Percentiles rank a stretch among this genome's conserved stretches.
These are phyloP conservation scores for Atherinosoma microstoma DNA, from an alignment of 2,797 vertebrate species.

Conservation along the genomic window DNA sequence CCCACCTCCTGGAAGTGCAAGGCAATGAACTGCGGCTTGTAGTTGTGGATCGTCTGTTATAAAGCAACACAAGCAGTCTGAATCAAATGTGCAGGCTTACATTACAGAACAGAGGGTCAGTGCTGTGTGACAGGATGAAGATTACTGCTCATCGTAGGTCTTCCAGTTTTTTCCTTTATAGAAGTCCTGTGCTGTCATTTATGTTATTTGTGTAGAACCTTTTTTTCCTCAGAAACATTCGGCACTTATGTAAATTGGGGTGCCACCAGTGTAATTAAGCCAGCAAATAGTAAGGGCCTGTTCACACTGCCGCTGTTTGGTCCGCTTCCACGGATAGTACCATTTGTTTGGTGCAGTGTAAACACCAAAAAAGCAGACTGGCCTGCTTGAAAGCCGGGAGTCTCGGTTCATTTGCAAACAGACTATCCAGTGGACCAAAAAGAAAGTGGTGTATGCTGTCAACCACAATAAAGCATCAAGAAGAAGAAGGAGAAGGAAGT, in stretches of 20 bases:
- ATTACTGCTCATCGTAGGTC: slow-evolving; percentile 15
- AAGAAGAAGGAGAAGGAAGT: too few relatives aligned
- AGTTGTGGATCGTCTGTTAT: slow-evolving; percentile 77
- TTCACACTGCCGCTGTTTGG: too few relatives aligned
- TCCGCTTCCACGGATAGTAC: too few relatives aligned
- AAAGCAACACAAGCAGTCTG: slow-evolving; percentile 20
- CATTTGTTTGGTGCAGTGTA: too few relatives aligned
- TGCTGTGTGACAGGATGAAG: slow-evolving; percentile 19
- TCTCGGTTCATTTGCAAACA: too few relatives aligned
- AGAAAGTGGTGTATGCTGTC: too few relatives aligned
- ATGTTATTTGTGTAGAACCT: slow-evolving; percentile 5
- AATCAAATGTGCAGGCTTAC: slow-evolving; percentile 8
- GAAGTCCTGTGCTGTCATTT: not conserved
- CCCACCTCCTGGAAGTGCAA: slow-evolving; percentile 89
- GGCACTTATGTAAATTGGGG: not conserved
- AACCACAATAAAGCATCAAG: too few relatives aligned
- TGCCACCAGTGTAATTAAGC: not conserved
- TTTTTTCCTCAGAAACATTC: slow-evolving; percentile 5
- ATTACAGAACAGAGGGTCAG: slow-evolving; percentile 18
- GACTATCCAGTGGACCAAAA: too few relatives aligned
- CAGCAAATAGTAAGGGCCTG: not conserved
- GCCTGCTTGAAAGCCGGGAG: too few relatives aligned
- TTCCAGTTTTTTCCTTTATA: slow-evolving; percentile 3
- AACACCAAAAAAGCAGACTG: too few relatives aligned
- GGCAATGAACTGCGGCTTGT: slow-evolving; percentile 84